These are phyloP conservation scores for Falco biarmicus DNA, from an alignment of 2,797 vertebrate genomes.

Conservation along the genomic window DNA sequence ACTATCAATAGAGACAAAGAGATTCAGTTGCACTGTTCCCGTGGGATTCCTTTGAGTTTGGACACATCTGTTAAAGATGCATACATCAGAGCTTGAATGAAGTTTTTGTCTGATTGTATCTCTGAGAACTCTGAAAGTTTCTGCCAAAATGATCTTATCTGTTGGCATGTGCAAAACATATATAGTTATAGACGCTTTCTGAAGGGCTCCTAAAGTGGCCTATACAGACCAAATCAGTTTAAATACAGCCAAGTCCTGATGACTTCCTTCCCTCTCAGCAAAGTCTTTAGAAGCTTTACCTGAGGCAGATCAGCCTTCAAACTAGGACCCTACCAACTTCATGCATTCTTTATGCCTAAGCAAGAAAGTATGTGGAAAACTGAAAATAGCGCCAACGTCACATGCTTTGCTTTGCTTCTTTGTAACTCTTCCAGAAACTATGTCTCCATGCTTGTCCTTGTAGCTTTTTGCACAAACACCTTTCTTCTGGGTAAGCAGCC, in stretches of 20 bases:
- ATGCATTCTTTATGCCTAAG: neutral
- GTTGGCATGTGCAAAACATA: constrained; percentile 66
- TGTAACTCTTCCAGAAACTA: constrained; percentile 54
- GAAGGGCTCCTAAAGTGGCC: constrained; percentile 54
- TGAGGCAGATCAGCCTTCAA: neutral
- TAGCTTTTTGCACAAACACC: constrained; percentile 39
- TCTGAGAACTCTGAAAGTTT: constrained; percentile 74
- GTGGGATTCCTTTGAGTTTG: constrained; percentile 76
- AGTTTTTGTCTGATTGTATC: constrained; percentile 77
- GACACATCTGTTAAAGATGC: constrained; percentile 80
- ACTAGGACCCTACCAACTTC: neutral
- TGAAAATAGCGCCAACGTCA: neutral
- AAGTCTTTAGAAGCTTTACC: neutral
- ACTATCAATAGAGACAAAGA: constrained; percentile 78
- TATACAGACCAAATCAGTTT: constrained; percentile 48
- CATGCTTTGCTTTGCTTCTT: neutral
- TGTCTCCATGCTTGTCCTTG: constrained; percentile 28
- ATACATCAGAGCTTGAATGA: constrained; percentile 77
- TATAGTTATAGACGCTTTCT: constrained; percentile 57
- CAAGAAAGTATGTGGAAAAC: constrained; percentile 57
- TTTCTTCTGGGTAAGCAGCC: constrained; percentile 48
- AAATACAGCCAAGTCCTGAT: constrained; percentile 2
- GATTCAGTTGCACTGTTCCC: constrained; percentile 77
- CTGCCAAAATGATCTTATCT: constrained; percentile 75
- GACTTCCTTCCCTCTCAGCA: neutral